phyloP scores from a whole-genome alignment of 1,140 invertebrate genomes.

The Homarus americanus region DNA sequence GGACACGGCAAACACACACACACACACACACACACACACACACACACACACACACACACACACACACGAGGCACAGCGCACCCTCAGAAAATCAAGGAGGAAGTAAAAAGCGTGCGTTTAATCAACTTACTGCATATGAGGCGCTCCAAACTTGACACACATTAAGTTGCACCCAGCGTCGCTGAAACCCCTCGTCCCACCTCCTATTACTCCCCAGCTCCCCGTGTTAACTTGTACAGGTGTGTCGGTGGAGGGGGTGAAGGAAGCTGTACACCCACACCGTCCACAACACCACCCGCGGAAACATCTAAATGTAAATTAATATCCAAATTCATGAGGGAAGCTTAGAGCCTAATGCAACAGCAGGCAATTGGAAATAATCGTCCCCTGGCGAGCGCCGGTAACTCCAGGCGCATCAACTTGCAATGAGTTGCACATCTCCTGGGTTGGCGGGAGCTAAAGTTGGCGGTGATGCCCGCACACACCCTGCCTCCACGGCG shows the following conservation, averaged over 20 bases:
- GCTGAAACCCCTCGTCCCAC: not conserved
- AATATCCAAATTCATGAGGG: slow-evolving; percentile 41
- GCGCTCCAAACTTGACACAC: slow-evolving; percentile 61
- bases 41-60: slow-evolving; percentile 19
- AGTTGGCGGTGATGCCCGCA: slow-evolving; percentile 30
- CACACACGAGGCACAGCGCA: not conserved
- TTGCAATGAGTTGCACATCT: slow-evolving; percentile 68
- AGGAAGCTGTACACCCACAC: not conserved
- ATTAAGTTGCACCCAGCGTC: slow-evolving; percentile 50
- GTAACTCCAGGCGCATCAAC: slow-evolving; percentile 59
- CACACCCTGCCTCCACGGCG: not conserved
- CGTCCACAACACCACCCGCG: not conserved
- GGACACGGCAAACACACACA: too few species aligned
- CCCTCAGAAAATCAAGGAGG: slow-evolving; percentile 22
- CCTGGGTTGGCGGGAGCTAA: slow-evolving; percentile 45
- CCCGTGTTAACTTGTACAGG: not conserved
- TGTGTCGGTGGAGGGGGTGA: too few species aligned
- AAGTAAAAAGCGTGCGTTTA: slow-evolving; percentile 57
- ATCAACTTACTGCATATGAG: slow-evolving; percentile 68
- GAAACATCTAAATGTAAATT: slow-evolving; percentile 49
- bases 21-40: not conserved
- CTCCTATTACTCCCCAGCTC: not conserved
- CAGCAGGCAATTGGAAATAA: slow-evolving; percentile 28
- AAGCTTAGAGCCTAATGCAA: slow-evolving; percentile 37
- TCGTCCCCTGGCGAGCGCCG: slow-evolving; percentile 40